Evolutionary conservation across 1,140 invertebrate species (phyloP).

Genomic region (Chrysoperla carnea): DNA sequence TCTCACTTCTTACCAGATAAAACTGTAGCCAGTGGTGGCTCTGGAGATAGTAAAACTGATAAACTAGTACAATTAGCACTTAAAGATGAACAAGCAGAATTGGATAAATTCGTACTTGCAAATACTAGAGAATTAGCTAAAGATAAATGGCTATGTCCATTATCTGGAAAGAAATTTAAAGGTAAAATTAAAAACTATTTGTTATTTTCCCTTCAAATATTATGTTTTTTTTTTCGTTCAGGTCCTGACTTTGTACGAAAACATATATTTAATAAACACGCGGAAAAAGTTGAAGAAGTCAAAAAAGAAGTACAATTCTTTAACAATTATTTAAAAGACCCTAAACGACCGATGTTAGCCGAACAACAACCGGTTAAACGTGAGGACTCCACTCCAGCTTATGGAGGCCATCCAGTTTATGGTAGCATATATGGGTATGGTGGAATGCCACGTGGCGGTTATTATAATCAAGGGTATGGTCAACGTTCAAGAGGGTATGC

Average conservation of each 20-base stretch:
- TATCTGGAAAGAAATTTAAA: conserved; percentile 99
- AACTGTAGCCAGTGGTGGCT: not conserved
- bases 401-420: conserved; percentile 19
- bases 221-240: not conserved
- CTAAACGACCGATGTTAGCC: conserved; percentile 83
- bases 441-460: conserved; percentile 22
- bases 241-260: conserved; percentile 96
- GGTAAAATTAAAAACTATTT: conserved; percentile 19
- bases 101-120: conserved; percentile 85
- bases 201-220: not conserved
- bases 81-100: conserved; percentile 72
- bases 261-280: conserved; percentile 96
- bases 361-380: conserved; percentile 51
- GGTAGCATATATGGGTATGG: conserved; percentile 19
- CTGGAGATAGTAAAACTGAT: conserved; percentile 13
- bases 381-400: conserved; percentile 26
- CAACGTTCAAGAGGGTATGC: conserved; percentile 16
- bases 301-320: conserved; percentile 94
- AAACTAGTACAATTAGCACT: conserved; percentile 32
- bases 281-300: conserved; percentile 92
- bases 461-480: conserved; percentile 23
- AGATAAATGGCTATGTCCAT: conserved; percentile 96
- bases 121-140: conserved; percentile 92
- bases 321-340: conserved; percentile 93
- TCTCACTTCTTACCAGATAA: conserved; percentile 62